These are phyloP conservation scores for Glyptemys insculpta DNA, from an alignment of 2,797 vertebrate species.

Conservation along the genomic window DNA sequence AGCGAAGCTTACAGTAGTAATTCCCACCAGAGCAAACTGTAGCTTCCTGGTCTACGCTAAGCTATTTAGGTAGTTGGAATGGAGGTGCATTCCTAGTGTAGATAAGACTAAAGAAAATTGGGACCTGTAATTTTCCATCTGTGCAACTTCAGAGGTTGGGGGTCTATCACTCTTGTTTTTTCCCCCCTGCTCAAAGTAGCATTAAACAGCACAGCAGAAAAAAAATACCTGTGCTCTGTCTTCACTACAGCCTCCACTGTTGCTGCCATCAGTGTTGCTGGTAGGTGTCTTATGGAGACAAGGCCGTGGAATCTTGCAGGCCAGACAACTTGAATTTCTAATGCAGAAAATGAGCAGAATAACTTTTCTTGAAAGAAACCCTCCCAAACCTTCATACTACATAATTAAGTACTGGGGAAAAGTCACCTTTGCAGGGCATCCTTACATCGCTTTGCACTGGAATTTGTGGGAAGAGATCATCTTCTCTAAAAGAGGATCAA, in stretches of 20 bases:
- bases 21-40: not conserved
- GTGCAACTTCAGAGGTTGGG: not conserved
- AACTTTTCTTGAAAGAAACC: not conserved
- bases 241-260: not conserved
- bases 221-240: not conserved
- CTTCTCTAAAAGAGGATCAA: not conserved
- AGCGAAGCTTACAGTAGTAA: not conserved
- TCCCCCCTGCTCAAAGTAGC: not conserved
- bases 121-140: not conserved
- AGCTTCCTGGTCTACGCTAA: not conserved
- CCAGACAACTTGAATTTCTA: not conserved
- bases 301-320: not conserved
- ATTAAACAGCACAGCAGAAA: not conserved
- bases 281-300: not conserved
- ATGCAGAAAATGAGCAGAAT: not conserved
- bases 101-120: not conserved
- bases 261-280: not conserved
- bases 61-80: not conserved
- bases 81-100: not conserved
- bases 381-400: not conserved
- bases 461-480: not conserved
- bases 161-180: not conserved
- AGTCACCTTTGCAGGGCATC: not conserved
- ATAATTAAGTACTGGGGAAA: not conserved
- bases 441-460: not conserved